Evolutionary conservation across 2,888 invertebrate genomes (phyloP).

Genomic region (Macrosoma leucophasiata): DNA sequence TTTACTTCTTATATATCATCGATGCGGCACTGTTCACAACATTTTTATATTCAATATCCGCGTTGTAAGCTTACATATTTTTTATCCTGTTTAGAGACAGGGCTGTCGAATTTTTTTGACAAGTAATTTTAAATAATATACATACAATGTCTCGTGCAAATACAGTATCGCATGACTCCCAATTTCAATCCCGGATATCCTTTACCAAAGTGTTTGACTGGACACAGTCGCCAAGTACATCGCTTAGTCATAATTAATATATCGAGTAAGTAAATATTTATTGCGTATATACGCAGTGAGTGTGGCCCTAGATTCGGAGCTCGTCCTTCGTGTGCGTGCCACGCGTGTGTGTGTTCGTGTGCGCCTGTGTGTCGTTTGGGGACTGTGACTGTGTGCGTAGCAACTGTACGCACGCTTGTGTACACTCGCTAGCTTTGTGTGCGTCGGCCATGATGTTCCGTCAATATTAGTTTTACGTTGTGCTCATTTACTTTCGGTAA

Average conservation of each 20-base stretch:
- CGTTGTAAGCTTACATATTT: too few relatives aligned
- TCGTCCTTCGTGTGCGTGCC: slow-evolving; percentile 13
- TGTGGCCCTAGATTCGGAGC: slow-evolving; percentile 26
- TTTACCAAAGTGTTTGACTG: slow-evolving; percentile 33
- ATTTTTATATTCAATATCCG: too few relatives aligned
- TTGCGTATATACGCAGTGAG: slow-evolving; percentile 2
- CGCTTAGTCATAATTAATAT: slow-evolving; percentile 31
- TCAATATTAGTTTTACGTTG: not conserved
- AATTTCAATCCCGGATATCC: slow-evolving; percentile 6
- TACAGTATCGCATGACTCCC: not conserved
- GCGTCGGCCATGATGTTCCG: not conserved
- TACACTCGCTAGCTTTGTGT: not conserved
- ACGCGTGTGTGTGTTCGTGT: slow-evolving; percentile 15
- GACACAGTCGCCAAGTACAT: slow-evolving; percentile 16
- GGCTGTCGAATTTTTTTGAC: too few relatives aligned
- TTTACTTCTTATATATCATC: too few relatives aligned
- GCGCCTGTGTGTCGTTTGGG: slow-evolving; percentile 18
- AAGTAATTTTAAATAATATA: too few relatives aligned
- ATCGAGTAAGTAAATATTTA: slow-evolving; percentile 14
- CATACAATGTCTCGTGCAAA: too few relatives aligned
- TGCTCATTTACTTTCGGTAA: slow-evolving; percentile 6
- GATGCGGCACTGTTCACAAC: too few relatives aligned
- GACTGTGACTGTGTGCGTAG: slow-evolving; percentile 7
- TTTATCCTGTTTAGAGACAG: too few relatives aligned
- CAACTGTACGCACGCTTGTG: slow-evolving; percentile 5